Percentiles rank a stretch among this genome's conserved stretches.
Conservation (phyloP, 2,113 vertebrate genomes). For the Apodemus sylvaticus region DNA sequence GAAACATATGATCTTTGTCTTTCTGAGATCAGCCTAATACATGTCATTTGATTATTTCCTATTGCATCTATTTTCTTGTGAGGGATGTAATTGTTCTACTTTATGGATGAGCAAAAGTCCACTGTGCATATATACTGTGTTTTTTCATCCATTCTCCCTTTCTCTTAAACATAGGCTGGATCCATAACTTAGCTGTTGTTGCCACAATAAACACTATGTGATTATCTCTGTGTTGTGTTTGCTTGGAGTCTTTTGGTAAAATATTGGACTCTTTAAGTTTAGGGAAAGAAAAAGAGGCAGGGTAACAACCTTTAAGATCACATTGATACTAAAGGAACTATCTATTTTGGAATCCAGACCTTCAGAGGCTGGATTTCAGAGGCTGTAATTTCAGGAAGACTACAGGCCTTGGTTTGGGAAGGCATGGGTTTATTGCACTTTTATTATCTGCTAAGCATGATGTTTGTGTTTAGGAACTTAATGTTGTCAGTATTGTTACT, state of each 20-base stretch:
- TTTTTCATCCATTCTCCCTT: background rate
- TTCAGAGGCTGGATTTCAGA: background rate
- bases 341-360: background rate
- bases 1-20: background rate
- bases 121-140: fast-evolving
- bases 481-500: background rate
- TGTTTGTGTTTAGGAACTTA: background rate
- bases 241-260: background rate
- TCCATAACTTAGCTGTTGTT: too few relatives aligned
- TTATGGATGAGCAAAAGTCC: background rate
- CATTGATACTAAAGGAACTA: background rate
- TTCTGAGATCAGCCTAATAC: background rate
- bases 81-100: background rate
- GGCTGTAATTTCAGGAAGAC: background rate
- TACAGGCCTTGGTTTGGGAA: background rate
- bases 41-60: background rate
- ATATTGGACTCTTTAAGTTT: background rate
- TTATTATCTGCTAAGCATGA: background rate
- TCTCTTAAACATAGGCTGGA: background rate
- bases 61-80: background rate
- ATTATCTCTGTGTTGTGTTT: too few relatives aligned
- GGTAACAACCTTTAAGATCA: background rate
- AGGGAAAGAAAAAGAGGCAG: background rate
- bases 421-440: background rate
- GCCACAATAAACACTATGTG: background rate